Evolutionary conservation across 2,113 vertebrate species (phyloP).

Genomic region (Leptosomus discolor): DNA sequence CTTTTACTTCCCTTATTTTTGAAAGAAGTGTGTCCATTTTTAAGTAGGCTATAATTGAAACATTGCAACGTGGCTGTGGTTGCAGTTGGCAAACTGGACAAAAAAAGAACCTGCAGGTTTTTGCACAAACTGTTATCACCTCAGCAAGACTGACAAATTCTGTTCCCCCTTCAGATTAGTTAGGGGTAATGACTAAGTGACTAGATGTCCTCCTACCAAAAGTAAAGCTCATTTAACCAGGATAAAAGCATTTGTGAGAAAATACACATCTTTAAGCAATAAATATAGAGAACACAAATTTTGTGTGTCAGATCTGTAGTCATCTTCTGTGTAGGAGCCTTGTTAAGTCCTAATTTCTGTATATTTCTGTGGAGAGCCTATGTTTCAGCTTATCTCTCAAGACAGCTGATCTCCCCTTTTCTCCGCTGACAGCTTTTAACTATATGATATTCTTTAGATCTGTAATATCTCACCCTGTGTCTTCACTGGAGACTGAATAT

Average conservation of each 20-base stretch:
- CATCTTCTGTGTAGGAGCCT: not conserved
- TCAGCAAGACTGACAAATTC: not conserved
- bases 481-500: constrained; percentile 57
- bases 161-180: not conserved
- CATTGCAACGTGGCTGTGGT: rapidly evolving
- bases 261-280: not conserved
- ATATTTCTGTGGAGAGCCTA: not conserved
- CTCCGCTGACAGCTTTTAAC: constrained; percentile 65
- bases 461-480: constrained; percentile 47
- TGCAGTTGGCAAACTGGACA: not conserved
- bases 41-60: not conserved
- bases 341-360: constrained; percentile 41
- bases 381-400: constrained; percentile 42
- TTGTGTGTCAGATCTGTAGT: not conserved
- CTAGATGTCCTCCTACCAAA: not conserved
- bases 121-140: not conserved
- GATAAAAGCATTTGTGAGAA: not conserved
- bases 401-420: constrained; percentile 48
- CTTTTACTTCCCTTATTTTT: not conserved
- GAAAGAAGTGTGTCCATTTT: not conserved
- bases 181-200: not conserved
- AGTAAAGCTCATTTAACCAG: not conserved
- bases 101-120: not conserved
- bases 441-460: constrained; percentile 60
- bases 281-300: not conserved